Base-by-base conservation (phyloP, 2,113 vertebrate species). In the Eulemur macaco region DNA sequence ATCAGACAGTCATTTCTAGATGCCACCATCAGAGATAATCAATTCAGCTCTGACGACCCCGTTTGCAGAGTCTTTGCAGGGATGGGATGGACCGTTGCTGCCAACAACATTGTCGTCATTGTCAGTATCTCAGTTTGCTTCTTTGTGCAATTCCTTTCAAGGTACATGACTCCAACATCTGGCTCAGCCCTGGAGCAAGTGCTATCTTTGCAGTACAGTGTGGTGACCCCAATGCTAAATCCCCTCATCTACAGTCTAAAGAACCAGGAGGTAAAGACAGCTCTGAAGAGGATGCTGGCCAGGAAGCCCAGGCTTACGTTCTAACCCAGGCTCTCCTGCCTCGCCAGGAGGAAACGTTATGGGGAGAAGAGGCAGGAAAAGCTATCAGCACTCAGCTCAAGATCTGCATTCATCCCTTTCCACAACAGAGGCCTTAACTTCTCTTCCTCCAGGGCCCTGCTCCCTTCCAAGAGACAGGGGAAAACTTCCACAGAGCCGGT, bases 181-280 rank as follows among this genome's bases (percentile, higher is more conserved):
- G 74, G 90, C 87, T 97, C 90, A 78, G 69, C 8, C 25, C 27
- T 94, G 80, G 96, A 97, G 8, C 86, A 97, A 93, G 89, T 95
- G 29, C 29, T 97, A 1, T 93, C 96, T 5, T 0, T 97, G 74
- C 96, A 97, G 66, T 97, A 97, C 87, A 93, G 95, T 39, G 83
- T 96, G 66, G 87, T 97, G 87, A 96, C 78, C 0, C 96, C 92
- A 0, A 42, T 96, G 50, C 74, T 97, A 58, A 97, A 95, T 69
- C 94, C 96, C 0, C 68, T 97, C 76, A 95, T 96, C 80, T 97
- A 96, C 54, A 97, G 93, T 58, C 63, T 96, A 74, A 96, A 86
- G 81, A 97, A 96, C 54, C 54, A 76, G 10, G 92, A 96, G 8
- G 94, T 84, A 18, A 96, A 95, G 74, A 80, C 50, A 34, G 96